These are phyloP conservation scores for Chiridota heheva DNA, from an alignment of 35 echinoderm and acorn worm species.

Conservation along the genomic window DNA sequence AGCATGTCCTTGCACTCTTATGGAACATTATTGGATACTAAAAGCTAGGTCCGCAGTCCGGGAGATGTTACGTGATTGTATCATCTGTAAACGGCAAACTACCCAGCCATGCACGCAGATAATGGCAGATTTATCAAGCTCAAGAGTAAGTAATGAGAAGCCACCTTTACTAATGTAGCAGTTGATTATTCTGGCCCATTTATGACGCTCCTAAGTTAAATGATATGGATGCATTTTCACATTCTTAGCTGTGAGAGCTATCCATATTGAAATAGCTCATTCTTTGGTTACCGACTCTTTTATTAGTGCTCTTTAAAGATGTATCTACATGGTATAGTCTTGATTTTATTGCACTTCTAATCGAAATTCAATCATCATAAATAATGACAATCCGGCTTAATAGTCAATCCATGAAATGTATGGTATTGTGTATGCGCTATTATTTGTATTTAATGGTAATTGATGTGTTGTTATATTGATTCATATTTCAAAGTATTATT, in stretches of 20 bases:
- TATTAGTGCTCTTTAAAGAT: slow-evolving; percentile 21
- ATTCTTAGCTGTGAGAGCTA: slow-evolving; percentile 22
- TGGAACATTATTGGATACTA: slow-evolving; percentile 40
- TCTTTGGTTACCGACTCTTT: slow-evolving; percentile 36
- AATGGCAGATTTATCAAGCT: slow-evolving; percentile 44
- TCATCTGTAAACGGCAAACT: slow-evolving; percentile 23
- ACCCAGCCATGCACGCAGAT: background rate
- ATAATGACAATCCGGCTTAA: no score
- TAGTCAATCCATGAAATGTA: no score
- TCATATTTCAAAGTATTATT: no score
- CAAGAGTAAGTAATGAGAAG: slow-evolving; percentile 23
- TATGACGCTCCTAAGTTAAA: slow-evolving; percentile 22
- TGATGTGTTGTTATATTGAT: no score
- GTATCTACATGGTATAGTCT: no score
- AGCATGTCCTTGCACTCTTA: slow-evolving; percentile 37
- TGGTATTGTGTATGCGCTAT: no score
- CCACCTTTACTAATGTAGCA: slow-evolving; percentile 40
- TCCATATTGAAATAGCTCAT: slow-evolving; percentile 36
- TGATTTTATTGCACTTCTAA: no score
- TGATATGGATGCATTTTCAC: slow-evolving; percentile 52
- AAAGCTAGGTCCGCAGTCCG: background rate
- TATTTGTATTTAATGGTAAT: no score
- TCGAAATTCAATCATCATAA: no score
- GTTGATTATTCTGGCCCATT: slow-evolving; percentile 48
- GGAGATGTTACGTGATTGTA: background rate